Percentiles rank a stretch among this genome's conserved stretches.
Evolutionary conservation across 2,888 invertebrate genomes (phyloP).

Genomic region (Capitulum mitella): DNA sequence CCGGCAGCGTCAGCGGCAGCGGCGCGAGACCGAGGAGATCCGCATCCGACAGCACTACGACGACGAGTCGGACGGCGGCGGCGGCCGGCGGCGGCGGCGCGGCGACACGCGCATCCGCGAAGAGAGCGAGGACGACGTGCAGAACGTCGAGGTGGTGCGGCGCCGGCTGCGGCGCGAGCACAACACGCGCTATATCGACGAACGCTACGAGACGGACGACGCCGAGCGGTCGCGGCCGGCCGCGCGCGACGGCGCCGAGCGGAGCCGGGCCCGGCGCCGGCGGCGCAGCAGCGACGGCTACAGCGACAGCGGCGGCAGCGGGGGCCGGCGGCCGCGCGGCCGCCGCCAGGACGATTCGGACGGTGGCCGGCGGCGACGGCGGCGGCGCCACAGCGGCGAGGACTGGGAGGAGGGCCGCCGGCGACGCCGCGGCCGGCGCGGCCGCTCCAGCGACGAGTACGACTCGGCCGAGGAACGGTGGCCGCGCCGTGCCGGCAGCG

Average conservation of each 20-base stretch:
- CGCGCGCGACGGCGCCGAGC: background rate
- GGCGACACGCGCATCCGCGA: background rate
- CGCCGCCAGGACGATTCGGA: background rate
- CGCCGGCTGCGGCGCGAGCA: background rate
- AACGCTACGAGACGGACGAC: slow-evolving; percentile 1
- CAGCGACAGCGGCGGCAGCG: background rate
- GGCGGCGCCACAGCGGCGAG: background rate
- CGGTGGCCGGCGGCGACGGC: background rate
- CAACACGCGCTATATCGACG: background rate
- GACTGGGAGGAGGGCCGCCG: no score
- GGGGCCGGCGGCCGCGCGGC: no score
- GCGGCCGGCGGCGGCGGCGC: background rate
- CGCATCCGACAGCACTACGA: background rate
- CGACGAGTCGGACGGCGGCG: background rate
- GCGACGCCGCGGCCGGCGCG: background rate
- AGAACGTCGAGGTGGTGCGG: background rate
- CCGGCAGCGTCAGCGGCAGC: background rate
- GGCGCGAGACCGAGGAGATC: background rate
- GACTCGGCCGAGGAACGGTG: background rate
- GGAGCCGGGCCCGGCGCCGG: background rate
- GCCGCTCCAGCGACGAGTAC: background rate
- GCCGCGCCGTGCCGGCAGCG: background rate
- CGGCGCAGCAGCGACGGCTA: background rate
- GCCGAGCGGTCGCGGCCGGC: background rate
- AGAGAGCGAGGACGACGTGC: slow-evolving; percentile 18